Evolutionary conservation across 2,888 invertebrate genomes (phyloP).

Genomic region (Pimpla rufipes): DNA sequence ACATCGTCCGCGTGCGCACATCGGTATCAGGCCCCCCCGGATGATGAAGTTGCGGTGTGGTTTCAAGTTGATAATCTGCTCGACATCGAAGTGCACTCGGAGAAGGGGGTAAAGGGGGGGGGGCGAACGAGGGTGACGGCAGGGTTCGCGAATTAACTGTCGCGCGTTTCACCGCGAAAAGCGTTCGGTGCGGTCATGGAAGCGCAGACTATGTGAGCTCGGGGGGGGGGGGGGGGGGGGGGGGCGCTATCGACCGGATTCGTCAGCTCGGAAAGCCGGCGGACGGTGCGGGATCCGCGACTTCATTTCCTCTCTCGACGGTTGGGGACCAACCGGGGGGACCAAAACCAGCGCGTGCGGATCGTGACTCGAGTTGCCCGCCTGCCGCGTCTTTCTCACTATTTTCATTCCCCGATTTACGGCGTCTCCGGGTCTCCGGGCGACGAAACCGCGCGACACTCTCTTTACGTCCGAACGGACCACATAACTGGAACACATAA

Average conservation of each 20-base stretch:
- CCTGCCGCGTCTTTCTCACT: constrained; percentile 54
- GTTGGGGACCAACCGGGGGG: too few species aligned
- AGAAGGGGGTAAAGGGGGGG: too few species aligned
- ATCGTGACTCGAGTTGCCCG: not conserved
- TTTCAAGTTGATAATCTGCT: constrained; percentile 66
- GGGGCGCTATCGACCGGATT: constrained; percentile 35
- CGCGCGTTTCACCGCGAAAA: constrained; percentile 66
- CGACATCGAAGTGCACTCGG: constrained; percentile 68
- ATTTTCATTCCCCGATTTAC: constrained; percentile 64
- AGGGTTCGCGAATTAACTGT: constrained; percentile 63
- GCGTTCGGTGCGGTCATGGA: constrained; percentile 56
- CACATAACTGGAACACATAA: too few species aligned
- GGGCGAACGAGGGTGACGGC: constrained; percentile 31
- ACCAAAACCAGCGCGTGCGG: constrained; percentile 6
- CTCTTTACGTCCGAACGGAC: too few species aligned
- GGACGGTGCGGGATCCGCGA: constrained; percentile 15
- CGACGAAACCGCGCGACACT: constrained; percentile 36
- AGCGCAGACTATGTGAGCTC: too few species aligned
- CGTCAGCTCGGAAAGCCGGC: constrained; percentile 28
- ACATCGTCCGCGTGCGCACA: constrained; percentile 15
- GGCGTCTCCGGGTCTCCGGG: constrained; percentile 16
- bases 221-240: not conserved
- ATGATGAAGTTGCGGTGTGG: constrained; percentile 60
- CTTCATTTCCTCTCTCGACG: constrained; percentile 55
- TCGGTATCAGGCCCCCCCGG: constrained; percentile 15